Conservation (phyloP, 1,140 invertebrate genomes). For the Papilio helenus region DNA sequence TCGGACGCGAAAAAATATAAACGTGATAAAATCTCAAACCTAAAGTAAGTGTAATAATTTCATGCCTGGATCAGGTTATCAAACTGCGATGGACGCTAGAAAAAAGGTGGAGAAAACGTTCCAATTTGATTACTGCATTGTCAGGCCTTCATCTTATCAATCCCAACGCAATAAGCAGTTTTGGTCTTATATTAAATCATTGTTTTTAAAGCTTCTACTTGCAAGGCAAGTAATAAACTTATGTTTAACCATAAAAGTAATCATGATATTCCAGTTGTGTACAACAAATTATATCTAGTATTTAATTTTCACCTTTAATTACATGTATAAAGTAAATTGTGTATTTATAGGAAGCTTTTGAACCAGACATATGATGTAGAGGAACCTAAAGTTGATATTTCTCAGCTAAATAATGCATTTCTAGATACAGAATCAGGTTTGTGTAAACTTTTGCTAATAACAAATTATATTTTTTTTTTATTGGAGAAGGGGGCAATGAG, state of each 20-base stretch:
- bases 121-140: not conserved
- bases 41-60: constrained; percentile 33
- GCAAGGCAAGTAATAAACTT: not conserved
- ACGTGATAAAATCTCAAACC: constrained; percentile 41
- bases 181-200: not conserved
- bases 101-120: not conserved
- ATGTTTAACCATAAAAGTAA: not conserved
- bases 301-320: not conserved
- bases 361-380: constrained; percentile 46
- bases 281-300: not conserved
- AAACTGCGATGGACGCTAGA: not conserved
- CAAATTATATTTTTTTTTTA: too few relatives aligned
- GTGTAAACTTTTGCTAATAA: not conserved
- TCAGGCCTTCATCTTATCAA: not conserved
- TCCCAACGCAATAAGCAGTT: not conserved
- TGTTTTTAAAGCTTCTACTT: not conserved
- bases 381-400: constrained; percentile 24
- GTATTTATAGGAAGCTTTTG: constrained; percentile 37
- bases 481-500: too few relatives aligned
- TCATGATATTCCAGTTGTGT: not conserved
- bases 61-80: not conserved
- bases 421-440: constrained; percentile 45
- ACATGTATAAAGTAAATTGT: not conserved
- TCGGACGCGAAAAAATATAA: constrained; percentile 39
- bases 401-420: constrained; percentile 47